Evolutionary conservation across 2,797 vertebrate species (phyloP).

Genomic region (Argya squamiceps): DNA sequence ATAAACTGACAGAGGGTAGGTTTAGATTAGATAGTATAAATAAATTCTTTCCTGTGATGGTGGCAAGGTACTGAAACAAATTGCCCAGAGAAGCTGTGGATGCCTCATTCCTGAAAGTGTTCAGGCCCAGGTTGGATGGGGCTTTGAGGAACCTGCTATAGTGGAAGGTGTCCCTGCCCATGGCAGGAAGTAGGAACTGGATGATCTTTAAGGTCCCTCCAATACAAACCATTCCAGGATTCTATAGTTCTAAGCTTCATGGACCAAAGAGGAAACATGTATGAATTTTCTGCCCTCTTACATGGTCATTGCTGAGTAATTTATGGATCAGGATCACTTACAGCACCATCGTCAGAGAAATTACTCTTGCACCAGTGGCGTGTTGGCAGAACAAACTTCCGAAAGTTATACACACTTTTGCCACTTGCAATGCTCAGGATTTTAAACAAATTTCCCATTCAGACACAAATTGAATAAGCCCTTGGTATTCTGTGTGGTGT

Average conservation of each 20-base stretch:
- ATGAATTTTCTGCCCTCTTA: not conserved
- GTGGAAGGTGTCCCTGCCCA: no score
- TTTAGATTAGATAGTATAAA: not conserved
- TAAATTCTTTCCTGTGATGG: not conserved
- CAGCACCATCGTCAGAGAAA: not conserved
- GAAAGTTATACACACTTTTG: not conserved
- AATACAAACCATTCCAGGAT: not conserved
- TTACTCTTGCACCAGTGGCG: not conserved
- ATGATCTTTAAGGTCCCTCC: not conserved
- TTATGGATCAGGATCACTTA: not conserved
- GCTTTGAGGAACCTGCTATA: not conserved
- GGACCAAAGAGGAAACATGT: not conserved
- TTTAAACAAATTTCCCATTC: conserved; percentile 15
- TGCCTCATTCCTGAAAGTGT: not conserved
- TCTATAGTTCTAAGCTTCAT: not conserved
- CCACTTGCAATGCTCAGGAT: not conserved
- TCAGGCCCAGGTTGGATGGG: no score
- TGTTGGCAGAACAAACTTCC: not conserved
- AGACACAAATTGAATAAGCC: conserved; percentile 32
- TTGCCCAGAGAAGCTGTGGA: not conserved
- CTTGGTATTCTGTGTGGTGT: not conserved
- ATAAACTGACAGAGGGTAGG: not conserved
- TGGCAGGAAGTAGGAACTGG: not conserved
- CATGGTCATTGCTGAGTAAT: not conserved
- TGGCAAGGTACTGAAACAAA: not conserved